These are phyloP conservation scores for Netelia melanura DNA, from an alignment of 2,888 invertebrate genomes.

Conservation along the genomic window DNA sequence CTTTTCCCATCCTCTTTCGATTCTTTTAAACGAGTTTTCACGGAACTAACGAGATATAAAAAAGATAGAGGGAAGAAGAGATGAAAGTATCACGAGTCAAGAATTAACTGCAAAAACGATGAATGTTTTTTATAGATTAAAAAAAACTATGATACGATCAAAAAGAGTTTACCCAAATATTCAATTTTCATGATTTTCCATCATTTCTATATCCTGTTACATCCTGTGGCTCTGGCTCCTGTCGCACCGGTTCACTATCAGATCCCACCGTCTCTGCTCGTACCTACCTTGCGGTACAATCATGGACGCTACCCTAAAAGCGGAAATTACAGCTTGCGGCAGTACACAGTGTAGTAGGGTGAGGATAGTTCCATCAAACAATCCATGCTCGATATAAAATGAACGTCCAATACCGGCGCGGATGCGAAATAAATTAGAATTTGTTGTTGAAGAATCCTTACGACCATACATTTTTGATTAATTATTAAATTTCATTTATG, in stretches of 20 bases:
- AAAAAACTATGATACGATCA: too few species aligned
- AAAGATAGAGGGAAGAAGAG: neutral
- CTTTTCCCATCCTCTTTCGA: slow-evolving; percentile 15
- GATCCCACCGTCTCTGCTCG: slow-evolving; percentile 49
- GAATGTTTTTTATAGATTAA: neutral
- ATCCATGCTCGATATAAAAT: slow-evolving; percentile 78
- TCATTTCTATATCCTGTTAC: slow-evolving; percentile 26
- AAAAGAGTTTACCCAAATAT: too few species aligned
- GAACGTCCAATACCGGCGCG: neutral
- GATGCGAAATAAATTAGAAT: neutral
- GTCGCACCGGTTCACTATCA: neutral
- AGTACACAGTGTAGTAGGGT: slow-evolving; percentile 76
- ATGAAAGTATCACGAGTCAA: slow-evolving; percentile 10
- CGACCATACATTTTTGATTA: neutral
- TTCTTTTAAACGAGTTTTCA: slow-evolving; percentile 67
- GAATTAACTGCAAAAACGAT: slow-evolving; percentile 36
- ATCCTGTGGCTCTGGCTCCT: too few species aligned
- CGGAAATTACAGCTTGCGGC: slow-evolving; percentile 82
- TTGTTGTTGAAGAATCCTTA: neutral
- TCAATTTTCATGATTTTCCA: slow-evolving; percentile 42
- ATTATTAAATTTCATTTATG: neutral
- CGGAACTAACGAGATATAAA: neutral
- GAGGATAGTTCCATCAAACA: slow-evolving; percentile 64
- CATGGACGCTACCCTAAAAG: slow-evolving; percentile 75
- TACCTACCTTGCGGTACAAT: slow-evolving; percentile 71